Conservation (phyloP, 2,888 invertebrate species). For the Conomelus anceps region DNA sequence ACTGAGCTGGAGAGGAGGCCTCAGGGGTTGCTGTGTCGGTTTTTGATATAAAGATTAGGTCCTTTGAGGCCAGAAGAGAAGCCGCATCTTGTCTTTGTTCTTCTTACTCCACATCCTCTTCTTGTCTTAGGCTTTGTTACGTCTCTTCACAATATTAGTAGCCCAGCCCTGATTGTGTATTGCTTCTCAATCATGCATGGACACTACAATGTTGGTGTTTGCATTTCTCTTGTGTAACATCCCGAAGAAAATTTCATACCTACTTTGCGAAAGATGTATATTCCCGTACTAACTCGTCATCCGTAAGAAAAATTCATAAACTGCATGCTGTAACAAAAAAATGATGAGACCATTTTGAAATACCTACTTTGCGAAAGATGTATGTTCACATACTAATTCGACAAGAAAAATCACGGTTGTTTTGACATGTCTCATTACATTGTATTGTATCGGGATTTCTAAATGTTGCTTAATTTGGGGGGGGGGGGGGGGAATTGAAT, state of each 20-base stretch:
- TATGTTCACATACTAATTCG: too few species aligned
- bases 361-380: too few species aligned
- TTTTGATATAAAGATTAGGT: slow-evolving; percentile 7
- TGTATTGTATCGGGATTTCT: too few species aligned
- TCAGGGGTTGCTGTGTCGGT: not conserved
- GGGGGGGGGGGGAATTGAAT: too few species aligned
- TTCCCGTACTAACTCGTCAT: too few species aligned
- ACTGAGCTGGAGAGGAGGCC: not conserved
- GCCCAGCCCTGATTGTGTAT: not conserved
- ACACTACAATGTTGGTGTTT: not conserved
- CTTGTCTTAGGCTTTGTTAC: not conserved
- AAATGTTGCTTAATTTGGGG: too few species aligned
- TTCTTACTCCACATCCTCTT: not conserved
- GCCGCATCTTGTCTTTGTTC: not conserved
- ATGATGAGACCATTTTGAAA: too few species aligned
- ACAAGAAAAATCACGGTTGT: too few species aligned
- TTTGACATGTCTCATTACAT: too few species aligned
- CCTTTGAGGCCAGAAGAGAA: slow-evolving; percentile 1
- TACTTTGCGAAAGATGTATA: too few species aligned
- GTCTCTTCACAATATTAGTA: not conserved
- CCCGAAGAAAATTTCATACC: not conserved
- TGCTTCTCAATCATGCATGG: not conserved
- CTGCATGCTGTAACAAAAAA: too few species aligned
- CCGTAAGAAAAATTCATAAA: too few species aligned
- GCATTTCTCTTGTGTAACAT: not conserved